Conservation (phyloP, 2,113 vertebrate genomes). For the Pungitius pungitius region DNA sequence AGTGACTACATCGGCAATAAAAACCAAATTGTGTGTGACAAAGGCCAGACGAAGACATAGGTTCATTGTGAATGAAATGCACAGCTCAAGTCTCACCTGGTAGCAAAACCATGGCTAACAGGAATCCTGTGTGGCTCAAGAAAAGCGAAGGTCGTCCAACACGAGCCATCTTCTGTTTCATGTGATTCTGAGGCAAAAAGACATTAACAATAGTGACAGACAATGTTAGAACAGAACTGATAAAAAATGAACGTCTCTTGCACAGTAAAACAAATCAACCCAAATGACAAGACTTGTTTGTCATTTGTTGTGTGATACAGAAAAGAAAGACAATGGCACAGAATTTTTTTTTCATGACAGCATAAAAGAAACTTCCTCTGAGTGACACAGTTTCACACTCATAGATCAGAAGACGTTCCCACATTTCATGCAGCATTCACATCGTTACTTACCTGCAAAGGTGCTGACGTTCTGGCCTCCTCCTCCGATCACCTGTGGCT, state of each 20-base stretch:
- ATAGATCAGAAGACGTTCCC: neutral
- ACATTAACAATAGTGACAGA: slow-evolving; percentile 30
- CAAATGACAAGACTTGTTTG: neutral
- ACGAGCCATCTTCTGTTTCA: slow-evolving; percentile 69
- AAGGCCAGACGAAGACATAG: neutral
- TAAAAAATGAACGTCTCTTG: too few species aligned
- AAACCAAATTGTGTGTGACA: neutral
- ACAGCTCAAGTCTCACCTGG: slow-evolving; percentile 71
- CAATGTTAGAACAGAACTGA: neutral
- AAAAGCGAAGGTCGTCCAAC: slow-evolving; percentile 48
- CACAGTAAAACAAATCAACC: neutral
- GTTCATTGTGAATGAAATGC: neutral
- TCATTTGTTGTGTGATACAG: slow-evolving; percentile 25
- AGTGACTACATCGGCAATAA: neutral
- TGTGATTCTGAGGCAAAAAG: slow-evolving; percentile 52
- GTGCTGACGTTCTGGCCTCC: slow-evolving; percentile 59
- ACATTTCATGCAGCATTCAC: neutral
- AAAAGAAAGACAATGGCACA: slow-evolving; percentile 43
- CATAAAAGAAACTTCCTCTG: too few species aligned
- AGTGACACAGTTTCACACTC: slow-evolving; percentile 1
- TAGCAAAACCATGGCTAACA: slow-evolving; percentile 74
- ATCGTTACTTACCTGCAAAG: slow-evolving; percentile 69
- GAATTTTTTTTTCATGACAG: neutral
- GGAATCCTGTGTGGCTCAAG: slow-evolving; percentile 68
- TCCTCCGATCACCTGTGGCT: slow-evolving; percentile 46